phyloP scores from a whole-genome alignment of 2,797 vertebrate species.

The Heterohyrax brucei region DNA sequence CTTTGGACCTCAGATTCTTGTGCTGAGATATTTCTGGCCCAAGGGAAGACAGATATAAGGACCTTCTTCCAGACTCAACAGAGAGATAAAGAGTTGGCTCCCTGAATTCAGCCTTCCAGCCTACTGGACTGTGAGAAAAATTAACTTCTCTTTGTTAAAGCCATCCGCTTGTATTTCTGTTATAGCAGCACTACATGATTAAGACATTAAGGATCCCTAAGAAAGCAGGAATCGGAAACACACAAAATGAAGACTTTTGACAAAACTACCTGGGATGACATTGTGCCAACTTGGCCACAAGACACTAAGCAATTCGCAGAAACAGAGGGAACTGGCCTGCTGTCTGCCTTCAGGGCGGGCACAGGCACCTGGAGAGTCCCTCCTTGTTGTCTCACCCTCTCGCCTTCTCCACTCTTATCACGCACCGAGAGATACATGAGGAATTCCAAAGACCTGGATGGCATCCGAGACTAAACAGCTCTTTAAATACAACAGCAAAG shows the following conservation, averaged over 20 bases:
- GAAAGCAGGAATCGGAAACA: neutral
- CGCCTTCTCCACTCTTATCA: neutral
- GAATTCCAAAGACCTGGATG: neutral
- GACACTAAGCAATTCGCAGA: neutral
- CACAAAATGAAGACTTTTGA: conserved; percentile 12
- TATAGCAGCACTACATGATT: too few relatives aligned
- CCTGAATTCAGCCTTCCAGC: too few relatives aligned
- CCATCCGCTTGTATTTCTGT: too few relatives aligned
- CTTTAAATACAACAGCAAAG: neutral
- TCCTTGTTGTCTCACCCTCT: neutral
- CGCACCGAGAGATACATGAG: conserved; percentile 8
- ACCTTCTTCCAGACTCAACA: too few relatives aligned
- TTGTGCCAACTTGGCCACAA: neutral
- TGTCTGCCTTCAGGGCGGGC: neutral
- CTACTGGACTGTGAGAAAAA: too few relatives aligned
- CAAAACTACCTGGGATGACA: neutral
- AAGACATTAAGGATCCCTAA: neutral
- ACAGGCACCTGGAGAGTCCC: neutral
- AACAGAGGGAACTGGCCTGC: neutral
- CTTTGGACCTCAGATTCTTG: too few relatives aligned
- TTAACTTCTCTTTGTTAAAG: too few relatives aligned
- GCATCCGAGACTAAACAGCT: neutral
- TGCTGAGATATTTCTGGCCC: too few relatives aligned
- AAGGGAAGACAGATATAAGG: too few relatives aligned
- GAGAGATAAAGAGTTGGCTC: too few relatives aligned